phyloP scores from a whole-genome alignment of 2,888 invertebrate species.

The Tineola bisselliella region DNA sequence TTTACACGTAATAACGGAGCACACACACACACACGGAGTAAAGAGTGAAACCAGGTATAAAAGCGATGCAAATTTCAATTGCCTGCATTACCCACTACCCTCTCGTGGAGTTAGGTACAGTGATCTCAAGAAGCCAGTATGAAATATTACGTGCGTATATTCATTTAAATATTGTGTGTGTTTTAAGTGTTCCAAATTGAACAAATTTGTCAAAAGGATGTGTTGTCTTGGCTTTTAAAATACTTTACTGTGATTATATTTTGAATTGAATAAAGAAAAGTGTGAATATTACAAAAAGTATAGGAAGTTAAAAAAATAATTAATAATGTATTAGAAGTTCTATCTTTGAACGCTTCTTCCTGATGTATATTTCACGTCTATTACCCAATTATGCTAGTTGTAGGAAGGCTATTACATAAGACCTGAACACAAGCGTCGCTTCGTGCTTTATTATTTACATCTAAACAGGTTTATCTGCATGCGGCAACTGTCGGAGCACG shows the following conservation, averaged over 20 bases:
- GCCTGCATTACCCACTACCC: constrained; percentile 57
- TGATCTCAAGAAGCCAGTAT: constrained; percentile 28
- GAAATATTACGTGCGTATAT: constrained; percentile 59
- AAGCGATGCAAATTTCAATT: constrained; percentile 63
- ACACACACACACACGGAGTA: constrained; percentile 38
- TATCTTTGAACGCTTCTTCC: neutral
- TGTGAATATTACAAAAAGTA: neutral
- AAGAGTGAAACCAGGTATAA: constrained; percentile 61
- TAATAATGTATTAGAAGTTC: neutral
- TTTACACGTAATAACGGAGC: constrained; percentile 48
- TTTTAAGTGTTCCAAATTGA: neutral
- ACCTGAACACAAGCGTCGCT: neutral
- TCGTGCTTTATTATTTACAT: constrained; percentile 14
- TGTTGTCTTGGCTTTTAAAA: too few relatives aligned
- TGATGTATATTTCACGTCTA: constrained; percentile 9
- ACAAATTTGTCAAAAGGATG: neutral
- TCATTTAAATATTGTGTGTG: neutral
- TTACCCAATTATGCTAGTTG: constrained; percentile 12
- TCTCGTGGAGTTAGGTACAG: constrained; percentile 41
- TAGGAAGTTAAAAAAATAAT: neutral
- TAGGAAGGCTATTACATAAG: constrained; percentile 15
- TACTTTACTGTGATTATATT: neutral
- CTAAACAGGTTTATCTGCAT: constrained; percentile 12
- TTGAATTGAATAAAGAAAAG: neutral
- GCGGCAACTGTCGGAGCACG: neutral